phyloP scores from a whole-genome alignment of 2,888 invertebrate species.

The Apomyelois bistriatella region DNA sequence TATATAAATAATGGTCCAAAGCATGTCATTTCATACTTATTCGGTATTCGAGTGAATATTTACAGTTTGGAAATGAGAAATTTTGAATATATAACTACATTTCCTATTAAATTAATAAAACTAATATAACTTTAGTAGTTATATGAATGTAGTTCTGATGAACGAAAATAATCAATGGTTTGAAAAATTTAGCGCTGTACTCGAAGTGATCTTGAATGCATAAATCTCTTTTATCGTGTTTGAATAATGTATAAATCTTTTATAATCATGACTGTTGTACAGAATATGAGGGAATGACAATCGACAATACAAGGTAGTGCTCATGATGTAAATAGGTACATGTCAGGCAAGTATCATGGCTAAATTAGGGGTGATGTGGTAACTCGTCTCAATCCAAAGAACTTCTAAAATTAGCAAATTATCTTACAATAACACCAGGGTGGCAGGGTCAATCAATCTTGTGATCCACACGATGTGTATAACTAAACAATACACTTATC shows the following conservation, averaged over 20 bases:
- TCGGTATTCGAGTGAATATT: neutral
- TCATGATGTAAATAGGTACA: constrained; percentile 62
- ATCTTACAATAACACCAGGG: too few species aligned
- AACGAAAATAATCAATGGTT: too few species aligned
- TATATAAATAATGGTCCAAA: constrained; percentile 38
- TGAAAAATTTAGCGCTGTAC: neutral
- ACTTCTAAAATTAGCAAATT: too few species aligned
- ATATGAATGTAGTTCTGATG: neutral
- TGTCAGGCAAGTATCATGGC: constrained; percentile 40
- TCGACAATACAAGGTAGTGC: constrained; percentile 69
- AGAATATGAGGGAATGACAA: constrained; percentile 39
- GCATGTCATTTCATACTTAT: constrained; percentile 35
- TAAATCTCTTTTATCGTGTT: neutral
- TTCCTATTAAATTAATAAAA: too few species aligned
- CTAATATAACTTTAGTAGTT: too few species aligned
- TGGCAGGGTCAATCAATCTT: too few species aligned
- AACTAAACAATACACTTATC: too few species aligned
- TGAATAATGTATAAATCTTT: neutral
- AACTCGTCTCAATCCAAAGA: neutral
- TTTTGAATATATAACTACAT: neutral
- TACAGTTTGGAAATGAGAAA: neutral
- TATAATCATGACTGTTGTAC: constrained; percentile 17
- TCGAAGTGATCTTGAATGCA: neutral
- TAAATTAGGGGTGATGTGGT: constrained; percentile 14
- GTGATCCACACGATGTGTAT: too few species aligned